These are phyloP conservation scores for Malurus elegans DNA, from an alignment of 2,113 vertebrate genomes.

Conservation along the genomic window DNA sequence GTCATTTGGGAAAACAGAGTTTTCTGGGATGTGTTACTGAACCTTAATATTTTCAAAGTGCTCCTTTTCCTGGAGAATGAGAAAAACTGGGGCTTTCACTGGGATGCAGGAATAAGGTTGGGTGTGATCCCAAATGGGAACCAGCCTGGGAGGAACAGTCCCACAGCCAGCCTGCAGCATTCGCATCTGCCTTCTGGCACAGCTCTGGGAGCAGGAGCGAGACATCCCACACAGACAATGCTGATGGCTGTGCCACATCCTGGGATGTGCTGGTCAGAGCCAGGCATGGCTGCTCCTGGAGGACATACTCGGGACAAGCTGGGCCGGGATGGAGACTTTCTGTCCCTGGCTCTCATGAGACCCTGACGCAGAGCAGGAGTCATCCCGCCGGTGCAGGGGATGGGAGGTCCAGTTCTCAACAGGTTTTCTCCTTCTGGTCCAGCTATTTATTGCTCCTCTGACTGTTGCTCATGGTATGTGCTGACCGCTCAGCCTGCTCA, in stretches of 20 bases:
- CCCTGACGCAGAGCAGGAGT: background rate
- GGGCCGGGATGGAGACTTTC: background rate
- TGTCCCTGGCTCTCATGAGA: background rate
- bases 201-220: background rate
- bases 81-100: background rate
- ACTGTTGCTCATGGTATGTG: slow-evolving; percentile 61
- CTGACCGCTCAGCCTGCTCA: slow-evolving; percentile 48
- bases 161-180: background rate
- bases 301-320: accelerated
- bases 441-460: slow-evolving; percentile 62
- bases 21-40: background rate
- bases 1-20: background rate
- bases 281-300: background rate
- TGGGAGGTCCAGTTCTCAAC: slow-evolving; percentile 24
- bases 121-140: background rate
- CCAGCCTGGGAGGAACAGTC: background rate
- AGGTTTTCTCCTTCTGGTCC: slow-evolving; percentile 63
- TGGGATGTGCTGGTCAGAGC: background rate
- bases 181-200: background rate
- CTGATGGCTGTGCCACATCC: accelerated
- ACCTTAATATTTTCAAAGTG: background rate
- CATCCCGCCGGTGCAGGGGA: background rate
- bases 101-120: background rate
- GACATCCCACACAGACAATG: background rate
- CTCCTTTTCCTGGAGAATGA: background rate